Conservation (phyloP, 2,888 invertebrate species). For the Sminthurides aquaticus region DNA sequence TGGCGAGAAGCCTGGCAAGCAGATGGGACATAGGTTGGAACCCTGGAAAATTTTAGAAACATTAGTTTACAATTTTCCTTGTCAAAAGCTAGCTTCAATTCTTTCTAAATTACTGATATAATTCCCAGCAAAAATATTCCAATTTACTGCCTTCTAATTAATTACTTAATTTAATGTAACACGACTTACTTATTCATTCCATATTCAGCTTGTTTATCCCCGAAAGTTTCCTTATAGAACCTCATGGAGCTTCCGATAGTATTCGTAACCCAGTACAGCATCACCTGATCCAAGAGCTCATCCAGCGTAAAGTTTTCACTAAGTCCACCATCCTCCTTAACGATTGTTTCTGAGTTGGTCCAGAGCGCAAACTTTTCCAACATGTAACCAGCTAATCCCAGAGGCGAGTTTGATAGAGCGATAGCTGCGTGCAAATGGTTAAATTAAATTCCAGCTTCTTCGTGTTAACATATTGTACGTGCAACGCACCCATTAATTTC, state of each 20-base stretch:
- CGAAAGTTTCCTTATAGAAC: conserved; percentile 48
- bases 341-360: conserved; percentile 53
- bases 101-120: too few species aligned
- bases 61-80: too few species aligned
- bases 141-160: background rate
- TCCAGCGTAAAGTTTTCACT: conserved; percentile 59
- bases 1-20: conserved; percentile 67
- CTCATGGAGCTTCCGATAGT: conserved; percentile 50
- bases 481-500: background rate
- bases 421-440: conserved; percentile 46
- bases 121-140: too few species aligned
- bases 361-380: conserved; percentile 53
- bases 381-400: conserved; percentile 53
- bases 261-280: conserved; percentile 53
- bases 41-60: conserved; percentile 56
- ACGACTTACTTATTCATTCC: conserved; percentile 16
- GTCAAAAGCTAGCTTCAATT: too few species aligned
- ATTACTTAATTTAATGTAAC: background rate
- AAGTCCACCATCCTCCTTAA: conserved; percentile 59
- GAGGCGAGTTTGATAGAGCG: conserved; percentile 51
- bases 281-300: conserved; percentile 54
- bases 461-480: too few species aligned
- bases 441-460: too few species aligned
- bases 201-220: conserved; percentile 17
- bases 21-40: conserved; percentile 61